These are phyloP conservation scores for Bombus balteatus DNA, from an alignment of 1,140 invertebrate genomes.

Conservation along the genomic window DNA sequence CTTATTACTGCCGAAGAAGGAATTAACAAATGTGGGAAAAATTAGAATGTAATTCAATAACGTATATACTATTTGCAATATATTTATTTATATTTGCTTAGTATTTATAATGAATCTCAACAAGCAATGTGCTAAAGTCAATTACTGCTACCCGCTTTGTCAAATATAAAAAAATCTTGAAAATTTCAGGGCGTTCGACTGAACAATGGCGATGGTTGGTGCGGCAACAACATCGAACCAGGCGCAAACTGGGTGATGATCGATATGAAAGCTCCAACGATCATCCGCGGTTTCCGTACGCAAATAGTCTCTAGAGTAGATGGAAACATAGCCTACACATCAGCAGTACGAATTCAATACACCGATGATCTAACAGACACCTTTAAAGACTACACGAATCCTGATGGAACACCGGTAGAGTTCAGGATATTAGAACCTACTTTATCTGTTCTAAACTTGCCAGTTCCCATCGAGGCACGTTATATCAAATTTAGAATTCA, in stretches of 20 bases:
- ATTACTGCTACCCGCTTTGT: too few relatives aligned
- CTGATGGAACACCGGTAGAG: conserved; percentile 95
- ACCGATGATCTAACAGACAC: conserved; percentile 94
- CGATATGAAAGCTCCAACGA: conserved; percentile 94
- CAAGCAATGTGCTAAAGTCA: too few relatives aligned
- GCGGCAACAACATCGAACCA: conserved; percentile 91
- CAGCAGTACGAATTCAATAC: conserved; percentile 93
- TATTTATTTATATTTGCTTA: too few relatives aligned
- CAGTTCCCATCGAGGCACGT: conserved; percentile 95
- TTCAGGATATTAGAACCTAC: conserved; percentile 94
- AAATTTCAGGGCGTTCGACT: conserved; percentile 87
- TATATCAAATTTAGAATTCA: conserved; percentile 94
- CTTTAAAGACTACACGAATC: conserved; percentile 95
- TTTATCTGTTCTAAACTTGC: conserved; percentile 94
- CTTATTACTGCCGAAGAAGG: too few relatives aligned
- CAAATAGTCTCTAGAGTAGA: conserved; percentile 92
- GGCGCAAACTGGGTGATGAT: conserved; percentile 94
- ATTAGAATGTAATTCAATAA: too few relatives aligned
- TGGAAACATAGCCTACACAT: conserved; percentile 92
- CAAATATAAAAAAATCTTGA: too few relatives aligned
- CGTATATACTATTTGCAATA: too few relatives aligned
- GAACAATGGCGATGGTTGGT: conserved; percentile 94
- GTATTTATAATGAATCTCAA: too few relatives aligned
- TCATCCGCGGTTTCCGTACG: conserved; percentile 94
- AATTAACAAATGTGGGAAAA: too few relatives aligned